Conservation (phyloP, 1,140 invertebrate species). For the Diorhabda sublineata region DNA sequence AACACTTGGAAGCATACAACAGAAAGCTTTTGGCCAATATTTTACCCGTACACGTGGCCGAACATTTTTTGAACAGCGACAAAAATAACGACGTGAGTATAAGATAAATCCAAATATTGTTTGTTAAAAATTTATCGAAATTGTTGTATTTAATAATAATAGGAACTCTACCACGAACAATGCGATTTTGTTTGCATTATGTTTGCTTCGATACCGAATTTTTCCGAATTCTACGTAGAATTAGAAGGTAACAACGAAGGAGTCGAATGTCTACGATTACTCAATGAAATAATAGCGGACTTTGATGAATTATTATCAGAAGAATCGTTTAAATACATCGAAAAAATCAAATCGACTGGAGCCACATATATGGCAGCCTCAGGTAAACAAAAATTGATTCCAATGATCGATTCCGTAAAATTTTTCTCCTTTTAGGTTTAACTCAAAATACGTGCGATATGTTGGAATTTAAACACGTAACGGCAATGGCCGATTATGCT, state of each 20-base stretch:
- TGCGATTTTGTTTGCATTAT: slow-evolving; percentile 93
- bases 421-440: slow-evolving; percentile 56
- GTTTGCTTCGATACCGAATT: slow-evolving; percentile 95
- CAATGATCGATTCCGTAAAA: background rate
- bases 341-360: slow-evolving; percentile 97
- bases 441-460: slow-evolving; percentile 76
- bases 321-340: slow-evolving; percentile 83
- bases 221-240: slow-evolving; percentile 95
- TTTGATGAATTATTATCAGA: slow-evolving; percentile 89
- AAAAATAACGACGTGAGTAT: slow-evolving; percentile 74
- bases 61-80: slow-evolving; percentile 83
- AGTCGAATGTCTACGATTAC: slow-evolving; percentile 85
- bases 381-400: slow-evolving; percentile 52
- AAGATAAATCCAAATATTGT: background rate
- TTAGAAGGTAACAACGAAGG: slow-evolving; percentile 93
- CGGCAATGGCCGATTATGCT: slow-evolving; percentile 88
- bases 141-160: slow-evolving; percentile 25
- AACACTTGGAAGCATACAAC: slow-evolving; percentile 90
- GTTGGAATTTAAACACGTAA: slow-evolving; percentile 72
- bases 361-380: slow-evolving; percentile 97
- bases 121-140: background rate
- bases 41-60: slow-evolving; percentile 88
- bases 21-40: slow-evolving; percentile 91
- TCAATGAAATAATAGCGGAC: slow-evolving; percentile 97
- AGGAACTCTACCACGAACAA: slow-evolving; percentile 94